phyloP scores from a whole-genome alignment of 2,113 vertebrate genomes.

The Channa maculata region DNA sequence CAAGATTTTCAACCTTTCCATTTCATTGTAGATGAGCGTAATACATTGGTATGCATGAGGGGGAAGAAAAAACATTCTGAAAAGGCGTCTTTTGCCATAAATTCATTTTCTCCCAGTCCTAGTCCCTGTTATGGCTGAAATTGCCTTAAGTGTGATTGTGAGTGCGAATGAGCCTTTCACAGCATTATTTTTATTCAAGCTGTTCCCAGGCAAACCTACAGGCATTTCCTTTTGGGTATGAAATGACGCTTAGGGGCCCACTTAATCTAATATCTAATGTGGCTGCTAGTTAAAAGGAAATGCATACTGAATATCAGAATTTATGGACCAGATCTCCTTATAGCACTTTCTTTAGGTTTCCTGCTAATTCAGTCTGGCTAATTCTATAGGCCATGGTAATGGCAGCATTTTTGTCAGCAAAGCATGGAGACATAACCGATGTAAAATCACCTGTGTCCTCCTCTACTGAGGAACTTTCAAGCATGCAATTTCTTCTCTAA shows the following conservation, averaged over 20 bases:
- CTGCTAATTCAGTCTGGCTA: constrained; percentile 54
- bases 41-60: constrained; percentile 61
- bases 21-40: constrained; percentile 63
- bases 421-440: constrained; percentile 28
- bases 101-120: constrained; percentile 56
- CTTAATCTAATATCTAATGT: constrained; percentile 71
- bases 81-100: constrained; percentile 51
- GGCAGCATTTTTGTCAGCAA: constrained; percentile 40
- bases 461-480: neutral
- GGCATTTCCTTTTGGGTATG: constrained; percentile 66
- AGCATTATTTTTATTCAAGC: constrained; percentile 77
- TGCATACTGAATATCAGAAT: constrained; percentile 63
- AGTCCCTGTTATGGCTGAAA: constrained; percentile 63
- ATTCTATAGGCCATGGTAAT: constrained; percentile 59
- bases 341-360: constrained; percentile 45
- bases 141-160: constrained; percentile 78
- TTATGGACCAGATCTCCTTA: constrained; percentile 57
- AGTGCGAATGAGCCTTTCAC: constrained; percentile 72
- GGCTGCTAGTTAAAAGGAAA: constrained; percentile 66
- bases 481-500: neutral
- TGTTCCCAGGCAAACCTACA: constrained; percentile 73
- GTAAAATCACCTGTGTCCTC: constrained; percentile 16
- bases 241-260: constrained; percentile 62
- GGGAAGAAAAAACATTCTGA: constrained; percentile 7
- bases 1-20: constrained; percentile 52